A percentile compares a stretch with the other conserved stretches of the same genome.
These are phyloP conservation scores for Epinotia ramella DNA, from an alignment of 2,888 invertebrate species.

Conservation along the genomic window DNA sequence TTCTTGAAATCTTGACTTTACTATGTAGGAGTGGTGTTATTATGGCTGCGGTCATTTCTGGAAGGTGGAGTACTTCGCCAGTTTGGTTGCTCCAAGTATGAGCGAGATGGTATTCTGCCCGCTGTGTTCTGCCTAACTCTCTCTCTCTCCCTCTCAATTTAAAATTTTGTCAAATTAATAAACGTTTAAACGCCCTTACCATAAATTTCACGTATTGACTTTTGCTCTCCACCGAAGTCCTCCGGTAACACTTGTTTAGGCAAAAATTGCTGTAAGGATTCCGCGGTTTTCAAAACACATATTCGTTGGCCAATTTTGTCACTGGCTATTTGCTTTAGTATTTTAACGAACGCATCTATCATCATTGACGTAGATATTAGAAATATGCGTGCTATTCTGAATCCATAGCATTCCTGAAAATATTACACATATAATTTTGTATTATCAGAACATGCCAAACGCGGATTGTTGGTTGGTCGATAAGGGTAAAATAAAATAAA, in stretches of 20 bases:
- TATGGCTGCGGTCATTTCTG: too few relatives aligned
- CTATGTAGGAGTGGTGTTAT: too few relatives aligned
- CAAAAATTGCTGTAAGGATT: slow-evolving; percentile 55
- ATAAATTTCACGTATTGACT: slow-evolving; percentile 53
- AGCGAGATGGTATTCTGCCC: too few relatives aligned
- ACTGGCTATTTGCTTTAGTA: slow-evolving; percentile 63
- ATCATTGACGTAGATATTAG: slow-evolving; percentile 62
- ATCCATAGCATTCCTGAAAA: slow-evolving; percentile 68
- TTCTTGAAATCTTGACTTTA: too few relatives aligned
- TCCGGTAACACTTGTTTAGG: slow-evolving; percentile 61
- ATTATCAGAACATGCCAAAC: too few relatives aligned
- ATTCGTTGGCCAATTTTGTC: slow-evolving; percentile 62
- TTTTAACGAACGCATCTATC: slow-evolving; percentile 55
- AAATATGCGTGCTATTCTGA: slow-evolving; percentile 64
- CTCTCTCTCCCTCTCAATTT: too few relatives aligned
- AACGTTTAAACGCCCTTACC: slow-evolving; percentile 50
- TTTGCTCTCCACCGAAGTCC: slow-evolving; percentile 68
- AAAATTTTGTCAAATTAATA: not conserved
- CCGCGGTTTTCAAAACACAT: slow-evolving; percentile 55
- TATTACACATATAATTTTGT: not conserved
- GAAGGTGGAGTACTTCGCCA: too few relatives aligned
- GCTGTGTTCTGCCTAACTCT: too few relatives aligned
- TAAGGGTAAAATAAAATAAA: too few relatives aligned
- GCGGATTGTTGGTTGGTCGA: too few relatives aligned
- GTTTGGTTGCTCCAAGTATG: too few relatives aligned